A percentile compares a stretch with the other conserved stretches of the same genome.
phyloP scores from a whole-genome alignment of 1,140 invertebrate genomes.

The Tetragonula clypearis region DNA sequence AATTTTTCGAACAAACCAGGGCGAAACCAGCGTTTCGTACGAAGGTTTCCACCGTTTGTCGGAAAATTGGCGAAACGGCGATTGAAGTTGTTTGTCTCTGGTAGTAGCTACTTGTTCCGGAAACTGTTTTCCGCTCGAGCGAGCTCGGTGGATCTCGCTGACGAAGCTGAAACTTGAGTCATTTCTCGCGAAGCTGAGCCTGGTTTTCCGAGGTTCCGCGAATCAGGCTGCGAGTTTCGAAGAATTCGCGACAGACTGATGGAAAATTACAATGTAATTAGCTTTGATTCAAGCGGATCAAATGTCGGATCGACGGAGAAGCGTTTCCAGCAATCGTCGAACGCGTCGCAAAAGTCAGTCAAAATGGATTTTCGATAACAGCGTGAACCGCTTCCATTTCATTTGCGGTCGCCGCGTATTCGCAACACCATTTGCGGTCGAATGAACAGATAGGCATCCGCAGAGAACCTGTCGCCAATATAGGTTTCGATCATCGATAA shows the following conservation, averaged over 20 bases:
- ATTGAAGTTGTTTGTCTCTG: not conserved
- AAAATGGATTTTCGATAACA: slow-evolving; percentile 8
- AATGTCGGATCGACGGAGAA: no score
- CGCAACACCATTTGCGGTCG: slow-evolving; percentile 20
- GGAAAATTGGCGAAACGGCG: not conserved
- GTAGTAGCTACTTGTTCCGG: not conserved
- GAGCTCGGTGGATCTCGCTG: not conserved
- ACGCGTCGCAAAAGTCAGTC: not conserved
- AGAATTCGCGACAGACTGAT: not conserved
- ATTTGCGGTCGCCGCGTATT: not conserved
- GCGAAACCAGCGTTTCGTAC: not conserved
- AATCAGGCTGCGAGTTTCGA: not conserved
- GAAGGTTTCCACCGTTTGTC: not conserved
- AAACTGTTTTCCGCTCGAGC: not conserved
- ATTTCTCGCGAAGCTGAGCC: no score
- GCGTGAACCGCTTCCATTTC: not conserved
- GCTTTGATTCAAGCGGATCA: not conserved
- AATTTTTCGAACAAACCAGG: not conserved
- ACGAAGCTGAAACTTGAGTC: not conserved
- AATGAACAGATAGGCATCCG: slow-evolving; percentile 4
- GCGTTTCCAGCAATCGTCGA: not conserved
- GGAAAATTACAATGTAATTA: not conserved
- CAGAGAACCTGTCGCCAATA: not conserved
- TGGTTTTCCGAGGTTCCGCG: no score
- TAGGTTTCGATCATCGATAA: not conserved